Evolutionary conservation across 1,140 invertebrate genomes (phyloP), one percentile per base, ranked within the genome.

Genomic region (Heliothis subflexa): DNA sequence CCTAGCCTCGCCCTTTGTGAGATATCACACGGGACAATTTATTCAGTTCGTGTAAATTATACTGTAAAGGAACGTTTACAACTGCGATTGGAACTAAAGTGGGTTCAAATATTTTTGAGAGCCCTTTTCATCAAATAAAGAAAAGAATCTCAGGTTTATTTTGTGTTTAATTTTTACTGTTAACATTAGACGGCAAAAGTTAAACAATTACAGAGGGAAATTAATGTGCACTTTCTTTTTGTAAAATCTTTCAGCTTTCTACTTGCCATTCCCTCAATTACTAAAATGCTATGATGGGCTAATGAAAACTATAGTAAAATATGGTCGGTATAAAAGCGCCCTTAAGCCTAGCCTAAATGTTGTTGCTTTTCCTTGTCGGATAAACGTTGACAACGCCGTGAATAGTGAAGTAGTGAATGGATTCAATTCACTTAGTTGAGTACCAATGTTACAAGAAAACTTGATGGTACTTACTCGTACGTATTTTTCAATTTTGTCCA

Each of bases 1-100:
- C 54, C 49, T 47, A 50, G 72, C 72, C 72, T 75, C 57, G 57
- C 72, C 72, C 57, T 75, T 75, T 75, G 33, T 57, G 59, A 61
- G 72, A 62, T 75, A 75, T 75, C 72, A 75, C 72, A 75, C 72
- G 72, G 59, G 57, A 75, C 57, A 75, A 61, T 75, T 47, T 74
- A 61, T 62, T 62, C 72, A 33, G 59, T 50, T 62, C 18, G 72
- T 62, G 59, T 75, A 75, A 75, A 75, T 62, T 62, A 75, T 62
- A 52, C 47, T 64, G 57, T 75, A 75, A 59, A 75, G 28, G 18
- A 7, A 1, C 16, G n/a, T 47, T 57, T 64, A 75, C 14, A 50
- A 68, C 64, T 68, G 64, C 0, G 47, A 49, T 40, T 21, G 47
- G 13, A 25, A 5, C 11, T 52, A 14, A 16, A 16, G n/a, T 55